phyloP scores from a whole-genome alignment of 2,797 vertebrate genomes.

The Darevskia mixta region DNA sequence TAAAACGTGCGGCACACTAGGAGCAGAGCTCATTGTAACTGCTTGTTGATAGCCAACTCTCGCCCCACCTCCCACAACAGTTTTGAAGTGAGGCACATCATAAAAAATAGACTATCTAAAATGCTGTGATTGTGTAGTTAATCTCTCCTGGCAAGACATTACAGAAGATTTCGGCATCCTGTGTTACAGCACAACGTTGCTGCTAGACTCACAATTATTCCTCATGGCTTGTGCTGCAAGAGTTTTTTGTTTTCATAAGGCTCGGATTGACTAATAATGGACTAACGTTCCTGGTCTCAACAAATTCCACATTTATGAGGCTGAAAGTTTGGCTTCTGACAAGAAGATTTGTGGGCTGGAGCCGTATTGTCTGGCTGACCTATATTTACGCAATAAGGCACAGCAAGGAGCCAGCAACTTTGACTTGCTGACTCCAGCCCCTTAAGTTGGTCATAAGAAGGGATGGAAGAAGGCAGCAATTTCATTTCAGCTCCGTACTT shows the following conservation, averaged over 20 bases:
- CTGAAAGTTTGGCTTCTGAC: slow-evolving; percentile 65
- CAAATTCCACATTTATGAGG: slow-evolving; percentile 67
- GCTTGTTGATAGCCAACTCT: slow-evolving; percentile 28
- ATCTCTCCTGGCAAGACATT: slow-evolving; percentile 71
- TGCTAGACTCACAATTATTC: slow-evolving; percentile 71
- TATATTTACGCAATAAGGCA: slow-evolving; percentile 37
- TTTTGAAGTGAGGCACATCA: slow-evolving; percentile 59
- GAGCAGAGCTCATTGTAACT: not conserved
- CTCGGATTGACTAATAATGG: slow-evolving; percentile 71
- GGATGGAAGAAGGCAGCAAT: no score
- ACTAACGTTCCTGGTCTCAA: slow-evolving; percentile 66
- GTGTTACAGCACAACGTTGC: slow-evolving; percentile 26
- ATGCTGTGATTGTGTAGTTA: slow-evolving; percentile 72
- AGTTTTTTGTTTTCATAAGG: slow-evolving; percentile 71
- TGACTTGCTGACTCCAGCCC: not conserved
- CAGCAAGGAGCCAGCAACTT: not conserved
- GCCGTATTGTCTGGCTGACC: slow-evolving; percentile 60
- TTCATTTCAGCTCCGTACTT: no score
- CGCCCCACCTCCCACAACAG: slow-evolving; percentile 51
- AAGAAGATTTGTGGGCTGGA: slow-evolving; percentile 67
- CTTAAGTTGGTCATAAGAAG: no score
- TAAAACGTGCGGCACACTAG: slow-evolving; percentile 41
- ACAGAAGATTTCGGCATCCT: slow-evolving; percentile 64
- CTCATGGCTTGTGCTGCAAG: slow-evolving; percentile 69
- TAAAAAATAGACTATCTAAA: slow-evolving; percentile 69